Evolutionary conservation across 2,888 invertebrate species (phyloP), one percentile per base, ranked within the genome.

Genomic region (Xylota sylvarum): DNA sequence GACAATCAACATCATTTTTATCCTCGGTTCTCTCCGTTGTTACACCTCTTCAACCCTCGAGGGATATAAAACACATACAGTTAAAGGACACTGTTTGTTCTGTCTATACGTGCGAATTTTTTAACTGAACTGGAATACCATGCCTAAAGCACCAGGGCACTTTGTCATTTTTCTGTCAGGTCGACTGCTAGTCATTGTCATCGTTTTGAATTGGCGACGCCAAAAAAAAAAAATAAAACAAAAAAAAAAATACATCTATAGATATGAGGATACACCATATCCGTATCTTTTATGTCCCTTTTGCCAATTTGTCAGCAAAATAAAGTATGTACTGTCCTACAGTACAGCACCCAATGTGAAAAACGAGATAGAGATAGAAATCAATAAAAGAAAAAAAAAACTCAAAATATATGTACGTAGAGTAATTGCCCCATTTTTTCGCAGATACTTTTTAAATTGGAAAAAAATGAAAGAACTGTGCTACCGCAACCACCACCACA

Each of bases 1-100:
- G 85, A 81, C 72, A 85, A 81, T 85, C 85, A 85, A 72, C 76
- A 79, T 76, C 74, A 78, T 78, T 76, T 80, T 76, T 60, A 81
- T 67, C 55, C 76, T 55, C 52, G 19, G 69, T 3, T 23, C 32
- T 35, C 72, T 72, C 62, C 74, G 60, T 73, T 78, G 70, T 64
- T 77, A 35, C 55, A 82, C 56, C 79, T 73, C 62, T 56, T 65
- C 76, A 74, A 46, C 27, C 79, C 83, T 73, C 35, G 2, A 62
- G 73, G 43, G 30, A 52, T 70, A 77, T 43, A 65, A 30, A 56
- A 48, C 27, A 27, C 12, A n/a, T 52, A 69, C 19, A 48, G 50
- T 43, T 12, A 5, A 52, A 14, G 30, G 52, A 78, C 67, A 67
- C 56, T 79, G 56, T 79, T 73, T 72, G 67, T 67, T 48, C 58